phyloP scores from a whole-genome alignment of 92 coral and sea anemone species.

The Porites lobata region DNA sequence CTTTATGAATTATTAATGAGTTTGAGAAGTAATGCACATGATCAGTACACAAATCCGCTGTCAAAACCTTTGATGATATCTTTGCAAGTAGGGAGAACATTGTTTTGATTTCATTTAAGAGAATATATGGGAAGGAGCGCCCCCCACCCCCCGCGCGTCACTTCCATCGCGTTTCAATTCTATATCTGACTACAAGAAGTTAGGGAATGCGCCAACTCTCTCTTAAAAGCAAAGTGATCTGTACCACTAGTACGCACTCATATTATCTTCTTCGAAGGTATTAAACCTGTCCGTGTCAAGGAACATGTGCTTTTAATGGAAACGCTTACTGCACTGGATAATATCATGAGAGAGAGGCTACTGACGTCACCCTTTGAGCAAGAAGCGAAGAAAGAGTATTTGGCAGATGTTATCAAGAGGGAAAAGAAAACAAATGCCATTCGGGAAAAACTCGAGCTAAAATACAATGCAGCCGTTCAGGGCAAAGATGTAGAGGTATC shows the following conservation, averaged over 20 bases:
- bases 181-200: no score
- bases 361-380: slow-evolving; percentile 88
- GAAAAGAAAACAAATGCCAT: slow-evolving; percentile 84
- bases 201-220: no score
- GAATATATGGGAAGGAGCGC: no score
- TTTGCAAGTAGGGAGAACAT: no score
- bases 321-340: slow-evolving; percentile 64
- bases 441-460: slow-evolving; percentile 76
- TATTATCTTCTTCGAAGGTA: slow-evolving; percentile 6
- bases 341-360: slow-evolving; percentile 85
- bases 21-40: no score
- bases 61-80: no score
- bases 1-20: no score
- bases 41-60: no score
- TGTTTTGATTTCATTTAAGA: no score
- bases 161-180: no score
- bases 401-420: slow-evolving; percentile 80
- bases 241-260: background rate
- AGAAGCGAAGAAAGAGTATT: slow-evolving; percentile 68
- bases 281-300: slow-evolving; percentile 33
- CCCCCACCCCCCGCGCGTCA: no score
- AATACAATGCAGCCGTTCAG: slow-evolving; percentile 76
- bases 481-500: slow-evolving; percentile 88
- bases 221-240: no score
- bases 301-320: slow-evolving; percentile 61